Evolutionary conservation across 2,888 invertebrate genomes (phyloP).

Genomic region (Trachelus tabidus): DNA sequence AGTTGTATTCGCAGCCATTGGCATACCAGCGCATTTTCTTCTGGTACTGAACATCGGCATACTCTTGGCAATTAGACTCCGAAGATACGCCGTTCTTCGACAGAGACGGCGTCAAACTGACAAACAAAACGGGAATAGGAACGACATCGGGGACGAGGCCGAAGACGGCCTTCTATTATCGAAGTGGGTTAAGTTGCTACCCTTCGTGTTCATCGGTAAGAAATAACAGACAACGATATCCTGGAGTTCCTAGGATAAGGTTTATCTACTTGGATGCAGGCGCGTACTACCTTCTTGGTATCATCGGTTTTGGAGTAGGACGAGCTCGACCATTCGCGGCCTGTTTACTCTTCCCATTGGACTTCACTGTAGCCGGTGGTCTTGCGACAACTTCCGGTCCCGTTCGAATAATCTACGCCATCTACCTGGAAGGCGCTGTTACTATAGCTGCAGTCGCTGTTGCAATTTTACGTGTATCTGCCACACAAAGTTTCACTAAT

Average conservation of each 20-base stretch:
- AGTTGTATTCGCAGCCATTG: slow-evolving; percentile 74
- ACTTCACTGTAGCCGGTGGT: slow-evolving; percentile 78
- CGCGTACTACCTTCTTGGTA: slow-evolving; percentile 72
- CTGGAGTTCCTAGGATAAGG: background rate
- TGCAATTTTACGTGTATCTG: slow-evolving; percentile 71
- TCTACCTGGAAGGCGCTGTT: slow-evolving; percentile 78
- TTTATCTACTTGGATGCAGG: slow-evolving; percentile 32
- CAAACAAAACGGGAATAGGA: slow-evolving; percentile 29
- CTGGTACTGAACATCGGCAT: slow-evolving; percentile 71
- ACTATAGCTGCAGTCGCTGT: slow-evolving; percentile 72
- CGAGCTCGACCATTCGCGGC: slow-evolving; percentile 69
- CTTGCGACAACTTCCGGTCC: slow-evolving; percentile 72
- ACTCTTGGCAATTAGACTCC: slow-evolving; percentile 67
- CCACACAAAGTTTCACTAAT: slow-evolving; percentile 70
- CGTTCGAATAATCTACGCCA: slow-evolving; percentile 73
- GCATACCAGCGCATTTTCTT: slow-evolving; percentile 76
- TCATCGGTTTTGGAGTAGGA: slow-evolving; percentile 72
- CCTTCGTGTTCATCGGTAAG: slow-evolving; percentile 54
- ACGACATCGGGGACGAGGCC: slow-evolving; percentile 31
- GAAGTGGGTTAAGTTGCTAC: slow-evolving; percentile 54
- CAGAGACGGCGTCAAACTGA: slow-evolving; percentile 19
- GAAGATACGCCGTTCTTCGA: slow-evolving; percentile 62
- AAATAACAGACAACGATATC: background rate
- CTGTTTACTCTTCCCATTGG: slow-evolving; percentile 74
- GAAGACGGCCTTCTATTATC: slow-evolving; percentile 44